phyloP scores from a whole-genome alignment of 2,113 vertebrate genomes.

The Zapus hudsonius region DNA sequence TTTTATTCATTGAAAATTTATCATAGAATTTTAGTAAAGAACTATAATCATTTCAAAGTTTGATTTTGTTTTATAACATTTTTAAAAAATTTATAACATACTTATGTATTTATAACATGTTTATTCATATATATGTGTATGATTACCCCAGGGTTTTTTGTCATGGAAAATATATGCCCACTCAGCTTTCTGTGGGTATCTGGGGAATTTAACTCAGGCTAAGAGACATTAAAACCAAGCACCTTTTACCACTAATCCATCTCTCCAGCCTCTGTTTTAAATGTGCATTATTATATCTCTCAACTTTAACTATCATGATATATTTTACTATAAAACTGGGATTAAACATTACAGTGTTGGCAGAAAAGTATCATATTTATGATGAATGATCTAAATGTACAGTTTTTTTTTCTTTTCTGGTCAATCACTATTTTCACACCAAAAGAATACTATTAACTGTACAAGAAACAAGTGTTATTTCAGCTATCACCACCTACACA shows the following conservation, averaged over 20 bases:
- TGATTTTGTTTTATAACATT: not conserved
- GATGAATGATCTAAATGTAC: not conserved
- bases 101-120: too few relatives aligned
- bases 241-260: too few relatives aligned
- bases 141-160: too few relatives aligned
- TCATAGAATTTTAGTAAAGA: not conserved
- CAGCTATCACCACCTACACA: not conserved
- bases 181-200: too few relatives aligned
- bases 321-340: not conserved
- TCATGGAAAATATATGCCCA: too few relatives aligned
- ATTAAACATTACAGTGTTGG: not conserved
- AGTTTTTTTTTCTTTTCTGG: not conserved
- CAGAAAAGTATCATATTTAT: not conserved
- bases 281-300: not conserved
- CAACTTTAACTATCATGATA: not conserved
- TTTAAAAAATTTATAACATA: too few relatives aligned
- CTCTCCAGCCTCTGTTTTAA: not conserved
- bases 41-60: not conserved
- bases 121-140: too few relatives aligned
- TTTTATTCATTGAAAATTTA: not conserved
- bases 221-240: too few relatives aligned
- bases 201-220: too few relatives aligned
- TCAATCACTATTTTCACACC: not conserved
- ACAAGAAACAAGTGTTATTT: not conserved
- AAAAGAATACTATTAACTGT: not conserved